Conservation (phyloP, 2,113 vertebrate species). For the Sterrhoptilus dennistouni region DNA sequence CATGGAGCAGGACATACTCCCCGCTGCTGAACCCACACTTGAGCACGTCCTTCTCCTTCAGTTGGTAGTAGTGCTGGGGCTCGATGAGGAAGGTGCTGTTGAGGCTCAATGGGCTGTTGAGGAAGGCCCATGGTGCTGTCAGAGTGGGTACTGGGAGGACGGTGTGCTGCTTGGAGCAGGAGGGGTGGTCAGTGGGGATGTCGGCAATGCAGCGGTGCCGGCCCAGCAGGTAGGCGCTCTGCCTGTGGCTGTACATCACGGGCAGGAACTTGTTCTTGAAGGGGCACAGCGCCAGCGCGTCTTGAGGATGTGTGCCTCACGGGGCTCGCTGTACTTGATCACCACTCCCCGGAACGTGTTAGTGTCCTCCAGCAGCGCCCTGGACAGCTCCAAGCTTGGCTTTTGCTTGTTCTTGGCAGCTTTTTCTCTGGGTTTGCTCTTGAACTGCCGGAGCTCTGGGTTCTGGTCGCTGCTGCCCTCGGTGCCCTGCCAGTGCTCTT, state of each 20-base stretch:
- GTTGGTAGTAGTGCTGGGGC: conserved; percentile 90
- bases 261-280: conserved; percentile 92
- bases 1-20: conserved; percentile 92
- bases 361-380: conserved; percentile 92
- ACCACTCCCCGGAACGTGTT: conserved; percentile 88
- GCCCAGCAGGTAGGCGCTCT: neutral
- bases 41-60: conserved; percentile 95
- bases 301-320: conserved; percentile 91
- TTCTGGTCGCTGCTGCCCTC: conserved; percentile 43
- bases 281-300: conserved; percentile 93
- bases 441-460: neutral
- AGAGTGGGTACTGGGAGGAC: conserved; percentile 93
- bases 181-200: conserved; percentile 92
- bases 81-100: conserved; percentile 71
- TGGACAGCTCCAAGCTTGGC: conserved; percentile 90
- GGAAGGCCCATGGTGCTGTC: conserved; percentile 86
- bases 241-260: neutral
- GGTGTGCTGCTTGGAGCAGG: conserved; percentile 86
- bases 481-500: conserved; percentile 79
- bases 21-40: conserved; percentile 98
- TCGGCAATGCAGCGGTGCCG: neutral
- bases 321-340: conserved; percentile 90
- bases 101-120: conserved; percentile 78
- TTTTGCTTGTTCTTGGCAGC: conserved; percentile 81
- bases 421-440: conserved; percentile 40